phyloP scores from a whole-genome alignment of 2,113 vertebrate species.

The Todiramphus saurophagus region DNA sequence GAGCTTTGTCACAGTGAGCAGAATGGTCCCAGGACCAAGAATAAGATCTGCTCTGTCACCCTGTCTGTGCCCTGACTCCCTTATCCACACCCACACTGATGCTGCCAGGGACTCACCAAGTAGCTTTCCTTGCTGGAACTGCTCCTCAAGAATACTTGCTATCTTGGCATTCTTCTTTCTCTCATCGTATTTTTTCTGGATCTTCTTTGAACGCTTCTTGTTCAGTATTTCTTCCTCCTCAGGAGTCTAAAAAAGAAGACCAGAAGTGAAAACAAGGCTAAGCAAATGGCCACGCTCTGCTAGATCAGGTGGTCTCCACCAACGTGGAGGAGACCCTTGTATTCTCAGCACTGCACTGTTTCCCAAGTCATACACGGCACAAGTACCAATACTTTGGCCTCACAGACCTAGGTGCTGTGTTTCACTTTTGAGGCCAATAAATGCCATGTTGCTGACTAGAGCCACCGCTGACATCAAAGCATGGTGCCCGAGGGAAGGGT shows the following conservation, averaged over 20 bases:
- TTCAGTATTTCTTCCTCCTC: constrained; percentile 97
- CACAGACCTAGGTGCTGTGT: background rate
- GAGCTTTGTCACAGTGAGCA: accelerated
- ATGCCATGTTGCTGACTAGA: accelerated
- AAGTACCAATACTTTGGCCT: background rate
- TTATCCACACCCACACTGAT: background rate
- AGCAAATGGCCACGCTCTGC: background rate
- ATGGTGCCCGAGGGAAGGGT: background rate
- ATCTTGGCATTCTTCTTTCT: constrained; percentile 94
- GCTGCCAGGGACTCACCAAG: constrained; percentile 83
- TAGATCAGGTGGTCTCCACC: background rate
- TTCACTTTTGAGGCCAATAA: background rate
- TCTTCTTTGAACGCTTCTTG: constrained; percentile 98
- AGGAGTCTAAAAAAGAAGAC: constrained; percentile 80
- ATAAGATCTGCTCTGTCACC: background rate
- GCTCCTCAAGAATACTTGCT: constrained; percentile 91
- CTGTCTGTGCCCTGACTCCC: background rate
- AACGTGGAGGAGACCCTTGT: background rate
- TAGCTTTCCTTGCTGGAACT: constrained; percentile 96
- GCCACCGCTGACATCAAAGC: background rate
- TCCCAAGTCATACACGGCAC: background rate
- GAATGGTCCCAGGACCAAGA: background rate
- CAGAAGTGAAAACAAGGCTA: background rate
- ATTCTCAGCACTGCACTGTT: background rate
- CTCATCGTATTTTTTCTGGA: constrained; percentile 94